Percentiles rank a stretch among this genome's conserved stretches.
Evolutionary conservation across 2,113 vertebrate species (phyloP).

Genomic region (Alosa alosa): DNA sequence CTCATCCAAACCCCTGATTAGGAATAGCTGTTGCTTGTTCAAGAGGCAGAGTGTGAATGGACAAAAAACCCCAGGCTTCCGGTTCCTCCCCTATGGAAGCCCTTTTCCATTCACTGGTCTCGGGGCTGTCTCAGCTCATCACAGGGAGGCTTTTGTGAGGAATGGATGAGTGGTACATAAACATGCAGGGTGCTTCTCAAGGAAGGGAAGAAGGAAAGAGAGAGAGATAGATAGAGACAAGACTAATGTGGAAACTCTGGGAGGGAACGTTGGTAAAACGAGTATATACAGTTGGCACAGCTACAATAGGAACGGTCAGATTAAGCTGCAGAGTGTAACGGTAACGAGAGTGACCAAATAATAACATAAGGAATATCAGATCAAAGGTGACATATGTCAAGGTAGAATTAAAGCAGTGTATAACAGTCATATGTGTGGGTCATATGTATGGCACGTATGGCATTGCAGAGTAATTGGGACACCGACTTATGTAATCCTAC

Average conservation of each 20-base stretch:
- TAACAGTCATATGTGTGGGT: not conserved
- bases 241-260: not conserved
- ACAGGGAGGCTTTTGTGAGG: slow-evolving; percentile 25
- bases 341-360: not conserved
- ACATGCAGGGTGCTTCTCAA: slow-evolving; percentile 8
- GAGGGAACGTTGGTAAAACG: not conserved
- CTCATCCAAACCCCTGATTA: not conserved
- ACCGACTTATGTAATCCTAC: not conserved
- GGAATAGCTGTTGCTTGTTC: not conserved
- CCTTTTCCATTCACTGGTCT: not conserved
- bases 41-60: not conserved
- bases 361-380: not conserved
- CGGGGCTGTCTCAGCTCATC: slow-evolving; percentile 2
- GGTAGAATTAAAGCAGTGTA: not conserved
- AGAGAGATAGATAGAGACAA: not conserved
- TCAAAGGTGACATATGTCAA: not conserved
- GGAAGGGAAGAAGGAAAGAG: not conserved
- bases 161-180: not conserved
- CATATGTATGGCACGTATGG: not conserved
- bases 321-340: not conserved
- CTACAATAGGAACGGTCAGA: not conserved
- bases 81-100: not conserved
- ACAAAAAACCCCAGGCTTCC: not conserved
- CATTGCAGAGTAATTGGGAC: not conserved
- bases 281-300: not conserved